These are phyloP conservation scores for Orcinus orca DNA, from an alignment of 2,113 vertebrate genomes.

Conservation along the genomic window DNA sequence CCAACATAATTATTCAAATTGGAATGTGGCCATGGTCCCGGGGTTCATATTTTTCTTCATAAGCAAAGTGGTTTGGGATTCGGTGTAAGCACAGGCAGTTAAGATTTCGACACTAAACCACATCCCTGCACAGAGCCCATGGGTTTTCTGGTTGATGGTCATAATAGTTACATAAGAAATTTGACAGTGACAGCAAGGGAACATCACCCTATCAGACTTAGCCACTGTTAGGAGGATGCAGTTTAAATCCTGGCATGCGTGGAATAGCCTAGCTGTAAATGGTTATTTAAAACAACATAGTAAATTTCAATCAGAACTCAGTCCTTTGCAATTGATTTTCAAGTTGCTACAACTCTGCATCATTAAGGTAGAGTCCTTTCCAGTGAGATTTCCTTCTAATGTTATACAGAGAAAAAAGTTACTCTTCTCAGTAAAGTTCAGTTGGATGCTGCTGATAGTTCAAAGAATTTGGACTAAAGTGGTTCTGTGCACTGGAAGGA, in stretches of 20 bases:
- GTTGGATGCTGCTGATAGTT: neutral
- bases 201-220: neutral
- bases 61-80: neutral
- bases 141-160: neutral
- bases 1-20: neutral
- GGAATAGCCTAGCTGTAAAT: neutral
- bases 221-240: neutral
- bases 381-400: neutral
- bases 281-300: neutral
- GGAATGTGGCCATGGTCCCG: neutral
- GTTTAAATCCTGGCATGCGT: neutral
- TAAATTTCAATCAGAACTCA: neutral
- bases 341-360: neutral
- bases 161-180: neutral
- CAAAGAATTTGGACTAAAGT: neutral
- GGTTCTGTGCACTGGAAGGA: neutral
- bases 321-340: neutral
- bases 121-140: neutral
- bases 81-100: neutral
- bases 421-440: neutral
- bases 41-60: conserved; percentile 11
- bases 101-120: neutral
- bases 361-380: neutral
- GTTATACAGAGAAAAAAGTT: neutral
- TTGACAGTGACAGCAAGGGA: neutral